These are phyloP conservation scores for Choreutis nemorana DNA, from an alignment of 2,888 invertebrate species.

Conservation along the genomic window DNA sequence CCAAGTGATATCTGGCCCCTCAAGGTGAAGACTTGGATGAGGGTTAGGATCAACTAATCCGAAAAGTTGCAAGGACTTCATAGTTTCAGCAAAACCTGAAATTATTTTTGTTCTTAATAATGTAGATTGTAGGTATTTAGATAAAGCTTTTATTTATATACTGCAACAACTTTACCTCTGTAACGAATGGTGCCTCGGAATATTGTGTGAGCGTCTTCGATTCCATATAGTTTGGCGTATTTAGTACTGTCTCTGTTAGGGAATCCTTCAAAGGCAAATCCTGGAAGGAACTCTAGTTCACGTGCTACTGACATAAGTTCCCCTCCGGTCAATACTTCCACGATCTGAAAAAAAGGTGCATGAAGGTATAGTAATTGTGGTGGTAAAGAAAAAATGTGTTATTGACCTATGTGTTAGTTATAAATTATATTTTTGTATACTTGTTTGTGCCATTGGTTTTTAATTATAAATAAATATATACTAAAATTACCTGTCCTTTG, in stretches of 20 bases:
- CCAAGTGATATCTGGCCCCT: slow-evolving; percentile 97
- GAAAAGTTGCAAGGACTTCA: slow-evolving; percentile 85
- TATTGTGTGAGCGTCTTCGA: slow-evolving; percentile 86
- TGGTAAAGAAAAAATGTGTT: not conserved
- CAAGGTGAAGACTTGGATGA: slow-evolving; percentile 90
- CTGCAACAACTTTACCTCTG: slow-evolving; percentile 51
- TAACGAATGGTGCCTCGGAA: slow-evolving; percentile 94
- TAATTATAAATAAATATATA: not conserved
- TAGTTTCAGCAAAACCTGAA: slow-evolving; percentile 87
- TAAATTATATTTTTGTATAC: too few species aligned
- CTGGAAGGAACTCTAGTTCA: slow-evolving; percentile 90
- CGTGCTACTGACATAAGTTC: slow-evolving; percentile 85
- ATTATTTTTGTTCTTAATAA: not conserved
- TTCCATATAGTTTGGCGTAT: slow-evolving; percentile 88
- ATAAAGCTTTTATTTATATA: not conserved
- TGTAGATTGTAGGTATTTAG: not conserved
- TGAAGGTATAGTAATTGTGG: not conserved
- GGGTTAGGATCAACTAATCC: slow-evolving; percentile 88
- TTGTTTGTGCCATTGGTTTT: too few species aligned
- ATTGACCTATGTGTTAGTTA: not conserved
- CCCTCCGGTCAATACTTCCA: slow-evolving; percentile 90
- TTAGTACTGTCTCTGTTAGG: slow-evolving; percentile 95
- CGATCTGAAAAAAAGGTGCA: slow-evolving; percentile 61
- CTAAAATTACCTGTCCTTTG: slow-evolving; percentile 73
- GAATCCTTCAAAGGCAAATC: slow-evolving; percentile 95